Conservation (phyloP, 2,113 vertebrate genomes). For the Variabilichromis moorii region DNA sequence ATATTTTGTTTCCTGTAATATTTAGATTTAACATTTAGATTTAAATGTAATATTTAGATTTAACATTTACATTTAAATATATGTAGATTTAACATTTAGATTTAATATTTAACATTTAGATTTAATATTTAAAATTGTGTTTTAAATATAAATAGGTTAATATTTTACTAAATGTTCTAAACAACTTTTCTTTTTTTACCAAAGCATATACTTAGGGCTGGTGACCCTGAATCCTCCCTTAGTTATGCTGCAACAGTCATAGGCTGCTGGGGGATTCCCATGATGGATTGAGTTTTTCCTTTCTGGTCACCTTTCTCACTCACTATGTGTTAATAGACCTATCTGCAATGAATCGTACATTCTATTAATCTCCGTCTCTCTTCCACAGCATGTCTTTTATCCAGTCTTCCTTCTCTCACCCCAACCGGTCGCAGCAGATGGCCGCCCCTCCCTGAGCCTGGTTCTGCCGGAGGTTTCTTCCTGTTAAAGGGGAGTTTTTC, state of each 20-base stretch:
- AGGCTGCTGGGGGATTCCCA: too few relatives aligned
- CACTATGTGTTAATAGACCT: too few relatives aligned
- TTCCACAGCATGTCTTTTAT: not conserved
- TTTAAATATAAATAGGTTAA: not conserved
- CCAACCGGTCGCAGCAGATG: not conserved
- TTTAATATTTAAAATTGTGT: not conserved
- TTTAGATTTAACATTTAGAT: not conserved
- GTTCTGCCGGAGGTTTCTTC: too few relatives aligned
- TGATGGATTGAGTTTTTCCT: too few relatives aligned
- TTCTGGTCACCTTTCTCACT: too few relatives aligned
- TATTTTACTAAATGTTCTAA: not conserved
- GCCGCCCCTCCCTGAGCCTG: too few relatives aligned
- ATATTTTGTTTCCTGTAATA: not conserved
- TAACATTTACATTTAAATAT: not conserved
- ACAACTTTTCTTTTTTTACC: not conserved
- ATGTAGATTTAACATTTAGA: too few relatives aligned
- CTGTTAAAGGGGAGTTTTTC: too few relatives aligned
- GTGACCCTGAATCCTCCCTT: not conserved
- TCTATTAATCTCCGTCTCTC: not conserved
- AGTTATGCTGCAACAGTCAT: too few relatives aligned
- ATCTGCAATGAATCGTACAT: accelerated
- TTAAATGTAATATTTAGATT: not conserved
- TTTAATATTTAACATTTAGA: not conserved
- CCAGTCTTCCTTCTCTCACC: not conserved
- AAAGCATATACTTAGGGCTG: not conserved